Evolutionary conservation across 2,888 invertebrate genomes (phyloP), one percentile per base, ranked within the genome.

Genomic region (Meghimatium bilineatum): DNA sequence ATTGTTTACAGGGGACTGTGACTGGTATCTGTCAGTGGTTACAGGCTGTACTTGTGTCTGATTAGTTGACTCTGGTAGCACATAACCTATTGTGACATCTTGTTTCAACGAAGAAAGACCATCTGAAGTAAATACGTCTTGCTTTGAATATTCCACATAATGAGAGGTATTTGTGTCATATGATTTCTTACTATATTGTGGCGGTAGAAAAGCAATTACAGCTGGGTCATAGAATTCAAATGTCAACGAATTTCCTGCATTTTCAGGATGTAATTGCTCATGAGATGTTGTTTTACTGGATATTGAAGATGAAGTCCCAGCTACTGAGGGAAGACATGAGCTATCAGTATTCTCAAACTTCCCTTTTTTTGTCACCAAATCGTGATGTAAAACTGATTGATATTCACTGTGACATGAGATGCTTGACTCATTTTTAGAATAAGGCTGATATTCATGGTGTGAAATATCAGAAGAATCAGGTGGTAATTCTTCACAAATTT

Each of bases 221-320:
- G 84, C 84, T 49, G 84, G 84, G 63, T 84, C 84, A 80, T 84
- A 84, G 52, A 84, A 84, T 52, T 84, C 84, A 80, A 84, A 84
- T 44, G 84, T 82, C 49, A 69, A 82, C 56, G 63, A 49, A 44
- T 81, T 60, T 76, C 38, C 56, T 32, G 52, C 66, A 78, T 49
- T 29, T n/a, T 67, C 44, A 38, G 32, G n/a, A 17, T 78, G 29
- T 67, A n/a, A 14, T 34, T 78, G 78, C 8, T n/a, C n/a, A 67
- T 67, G 29, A 63, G 78, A 63, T 49, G 20, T 36, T 36, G 26
- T n/a, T 56, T 34, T 26, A 8, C 23, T 34, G 56, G 36, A 12
- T 60, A 36, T 10, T n/a, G 76, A 77, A 56, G 52, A 17, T 12
- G 34, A 32, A 26, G 63, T 10, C n/a, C 5, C n/a, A 66, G 26